A percentile compares a stretch with the other conserved stretches of the same genome.
Evolutionary conservation across 2,888 invertebrate species (phyloP).

Genomic region (Eilema sororculum): DNA sequence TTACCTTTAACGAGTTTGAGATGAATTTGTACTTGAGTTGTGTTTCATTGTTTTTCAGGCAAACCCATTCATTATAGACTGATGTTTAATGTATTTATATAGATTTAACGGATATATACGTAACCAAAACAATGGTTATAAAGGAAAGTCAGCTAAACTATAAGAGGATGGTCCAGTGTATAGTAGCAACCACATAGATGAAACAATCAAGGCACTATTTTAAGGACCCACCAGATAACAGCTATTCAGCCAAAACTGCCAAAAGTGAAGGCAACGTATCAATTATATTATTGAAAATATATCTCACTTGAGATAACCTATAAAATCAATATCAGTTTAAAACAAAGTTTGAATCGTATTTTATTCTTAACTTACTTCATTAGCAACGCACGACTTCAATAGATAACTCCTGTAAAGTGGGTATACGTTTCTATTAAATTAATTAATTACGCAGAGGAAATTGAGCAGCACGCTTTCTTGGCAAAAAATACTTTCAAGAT

Average conservation of each 20-base stretch:
- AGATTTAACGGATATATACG: not conserved
- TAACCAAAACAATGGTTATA: not conserved
- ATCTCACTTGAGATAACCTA: too few relatives aligned
- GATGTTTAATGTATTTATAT: not conserved
- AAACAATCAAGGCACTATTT: not conserved
- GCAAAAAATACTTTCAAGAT: conserved; percentile 20
- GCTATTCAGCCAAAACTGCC: not conserved
- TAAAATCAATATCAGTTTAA: not conserved
- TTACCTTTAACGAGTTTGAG: not conserved
- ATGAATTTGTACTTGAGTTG: conserved; percentile 12
- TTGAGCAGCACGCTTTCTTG: conserved; percentile 19
- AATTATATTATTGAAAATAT: not conserved
- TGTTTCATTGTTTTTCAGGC: conserved; percentile 9
- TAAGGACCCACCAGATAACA: too few relatives aligned
- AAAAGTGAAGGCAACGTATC: too few relatives aligned
- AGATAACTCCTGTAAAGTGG: conserved; percentile 8
- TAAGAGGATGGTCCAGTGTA: too few relatives aligned
- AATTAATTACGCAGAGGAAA: conserved; percentile 32
- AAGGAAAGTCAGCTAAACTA: too few relatives aligned
- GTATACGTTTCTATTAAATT: conserved; percentile 26
- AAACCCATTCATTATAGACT: too few relatives aligned
- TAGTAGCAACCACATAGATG: not conserved
- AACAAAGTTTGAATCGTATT: not conserved
- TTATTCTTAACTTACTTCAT: not conserved
- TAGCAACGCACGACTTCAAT: conserved; percentile 17